Percentiles rank a stretch among this genome's conserved stretches.
These are phyloP conservation scores for Periplaneta americana DNA, from an alignment of 1,140 invertebrate genomes.

Conservation along the genomic window DNA sequence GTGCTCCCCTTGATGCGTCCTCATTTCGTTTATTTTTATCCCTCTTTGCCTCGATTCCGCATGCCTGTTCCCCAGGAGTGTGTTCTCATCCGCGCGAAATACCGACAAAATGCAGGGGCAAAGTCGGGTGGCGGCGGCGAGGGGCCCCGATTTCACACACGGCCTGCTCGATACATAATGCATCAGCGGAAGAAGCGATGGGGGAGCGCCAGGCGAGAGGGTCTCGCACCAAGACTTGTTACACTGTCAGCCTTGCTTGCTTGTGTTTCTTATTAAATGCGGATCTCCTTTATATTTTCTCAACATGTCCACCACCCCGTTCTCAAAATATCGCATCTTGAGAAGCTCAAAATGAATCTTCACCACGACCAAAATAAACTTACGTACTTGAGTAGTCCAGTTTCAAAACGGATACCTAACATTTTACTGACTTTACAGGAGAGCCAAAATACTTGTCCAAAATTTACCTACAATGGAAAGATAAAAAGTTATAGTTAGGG, in stretches of 20 bases:
- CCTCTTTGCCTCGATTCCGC: neutral
- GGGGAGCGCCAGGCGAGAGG: neutral
- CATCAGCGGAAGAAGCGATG: neutral
- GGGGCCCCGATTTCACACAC: slow-evolving; percentile 12
- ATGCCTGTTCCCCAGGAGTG: neutral
- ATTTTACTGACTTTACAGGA: no score
- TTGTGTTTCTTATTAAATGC: no score
- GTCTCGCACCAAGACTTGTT: neutral
- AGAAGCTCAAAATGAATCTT: no score
- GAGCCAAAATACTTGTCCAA: no score
- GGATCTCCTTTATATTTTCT: no score
- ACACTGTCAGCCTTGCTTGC: neutral
- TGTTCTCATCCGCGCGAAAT: neutral
- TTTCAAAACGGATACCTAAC: no score
- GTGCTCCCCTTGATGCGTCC: neutral
- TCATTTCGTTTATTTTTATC: neutral
- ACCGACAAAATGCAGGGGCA: neutral
- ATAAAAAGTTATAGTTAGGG: no score
- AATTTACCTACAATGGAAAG: no score
- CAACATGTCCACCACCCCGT: no score
- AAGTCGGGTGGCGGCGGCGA: neutral
- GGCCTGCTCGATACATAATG: slow-evolving; percentile 14
- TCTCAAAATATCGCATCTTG: no score
- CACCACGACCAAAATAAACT: no score
- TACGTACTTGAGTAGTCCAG: no score